phyloP scores from a whole-genome alignment of 2,888 invertebrate species.

The Glomeris marginata region DNA sequence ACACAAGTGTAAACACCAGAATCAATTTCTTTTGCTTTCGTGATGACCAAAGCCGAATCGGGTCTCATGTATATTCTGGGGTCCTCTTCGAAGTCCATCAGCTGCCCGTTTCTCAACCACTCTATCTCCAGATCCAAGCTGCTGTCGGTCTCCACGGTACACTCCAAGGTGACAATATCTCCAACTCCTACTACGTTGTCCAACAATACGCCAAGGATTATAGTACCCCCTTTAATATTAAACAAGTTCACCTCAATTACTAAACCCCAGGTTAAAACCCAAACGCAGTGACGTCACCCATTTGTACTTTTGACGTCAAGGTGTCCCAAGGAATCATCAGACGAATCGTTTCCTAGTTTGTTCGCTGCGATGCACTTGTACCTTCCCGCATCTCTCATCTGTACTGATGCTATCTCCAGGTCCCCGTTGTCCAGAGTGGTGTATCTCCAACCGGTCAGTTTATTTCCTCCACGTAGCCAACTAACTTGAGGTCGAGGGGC shows the following conservation, averaged over 20 bases:
- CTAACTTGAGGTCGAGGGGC: slow-evolving; percentile 88
- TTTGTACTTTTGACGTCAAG: slow-evolving; percentile 43
- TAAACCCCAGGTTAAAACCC: too few relatives aligned
- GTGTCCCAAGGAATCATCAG: slow-evolving; percentile 51
- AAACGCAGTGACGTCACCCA: too few relatives aligned
- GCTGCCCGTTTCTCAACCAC: slow-evolving; percentile 75
- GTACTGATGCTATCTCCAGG: slow-evolving; percentile 62
- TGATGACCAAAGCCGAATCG: slow-evolving; percentile 80
- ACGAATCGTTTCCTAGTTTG: slow-evolving; percentile 61
- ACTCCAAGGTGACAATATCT: slow-evolving; percentile 74
- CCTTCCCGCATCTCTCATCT: slow-evolving; percentile 75
- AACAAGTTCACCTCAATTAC: too few relatives aligned
- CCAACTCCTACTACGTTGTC: slow-evolving; percentile 50
- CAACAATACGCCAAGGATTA: too few relatives aligned
- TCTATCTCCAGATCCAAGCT: slow-evolving; percentile 59
- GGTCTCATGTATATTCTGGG: slow-evolving; percentile 57
- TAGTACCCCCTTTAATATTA: too few relatives aligned
- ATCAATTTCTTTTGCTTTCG: slow-evolving; percentile 85
- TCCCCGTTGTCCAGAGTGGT: slow-evolving; percentile 60
- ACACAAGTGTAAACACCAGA: slow-evolving; percentile 91
- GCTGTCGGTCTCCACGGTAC: slow-evolving; percentile 82
- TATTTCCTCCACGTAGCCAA: slow-evolving; percentile 69
- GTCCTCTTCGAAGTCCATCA: slow-evolving; percentile 74
- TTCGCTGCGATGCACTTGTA: slow-evolving; percentile 88
- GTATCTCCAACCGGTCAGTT: slow-evolving; percentile 82